Evolutionary conservation across 1,140 invertebrate species (phyloP), one percentile per base, ranked within the genome.

Genomic region (Condylostylus longicornis): DNA sequence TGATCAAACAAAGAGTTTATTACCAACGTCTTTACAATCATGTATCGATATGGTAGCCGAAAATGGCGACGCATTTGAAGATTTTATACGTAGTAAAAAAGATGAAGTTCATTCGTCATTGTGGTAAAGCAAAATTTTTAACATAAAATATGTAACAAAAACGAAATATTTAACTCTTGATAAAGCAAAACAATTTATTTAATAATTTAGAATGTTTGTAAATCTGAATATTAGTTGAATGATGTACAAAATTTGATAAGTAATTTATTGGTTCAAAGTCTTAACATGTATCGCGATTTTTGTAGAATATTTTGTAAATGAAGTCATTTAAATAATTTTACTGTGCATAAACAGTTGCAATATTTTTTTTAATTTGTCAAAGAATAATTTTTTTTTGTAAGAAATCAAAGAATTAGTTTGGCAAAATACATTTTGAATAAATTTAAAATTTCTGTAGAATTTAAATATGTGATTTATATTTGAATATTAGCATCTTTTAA

Each of bases 21-120:
- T 59, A 51, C 57, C 57, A 53, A 59, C 57, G 46, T 49, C 53
- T 42, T 47, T 59, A 54, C 54, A 59, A 54, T 49, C 51, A 45
- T 49, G 59, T 38, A 55, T 61, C 50, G 54, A 53, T 46, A 51
- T 58, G 49, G 57, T 60, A 45, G 53, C 52, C 42, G 53, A 56
- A 49, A 54, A 58, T 44, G 58, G 57, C 51, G 58, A 61, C 51
- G 54, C 48, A 44, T 61, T 57, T 49, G 58, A 61, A 58, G 58
- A 61, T 49, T 51, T 56, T 49, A 50, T 60, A 47, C 51, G 54
- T 50, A 50, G 50, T 44, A 47, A 49, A 49, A 58, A 54, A 52
- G 58, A 54, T 51, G 54, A 56, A 42, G 47, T 60, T 41, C 51
- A 60, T 48, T 50, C 54, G 42, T 46, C 57, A 42, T 44, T 60